Evolutionary conservation across 2,113 vertebrate genomes (phyloP), one percentile per base, ranked within the genome.

Genomic region (Festucalex cinctus): DNA sequence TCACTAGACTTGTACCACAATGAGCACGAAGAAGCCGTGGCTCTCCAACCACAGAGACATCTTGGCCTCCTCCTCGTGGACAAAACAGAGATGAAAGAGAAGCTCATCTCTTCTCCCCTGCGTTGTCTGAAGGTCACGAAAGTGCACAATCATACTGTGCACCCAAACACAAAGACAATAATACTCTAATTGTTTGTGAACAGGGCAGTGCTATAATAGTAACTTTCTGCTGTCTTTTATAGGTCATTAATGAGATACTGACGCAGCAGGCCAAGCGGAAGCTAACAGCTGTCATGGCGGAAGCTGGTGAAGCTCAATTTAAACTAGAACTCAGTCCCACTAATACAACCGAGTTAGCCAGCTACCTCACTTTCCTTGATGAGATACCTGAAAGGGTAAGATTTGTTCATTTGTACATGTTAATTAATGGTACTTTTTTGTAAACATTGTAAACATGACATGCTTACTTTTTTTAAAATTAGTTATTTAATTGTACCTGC

Each of bases 31-130:
- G 90, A 94, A 10, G 89, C 90, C 9, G 12, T 87, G 6, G 86
- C 86, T 51, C 86, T 96, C 65, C 88, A 63, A 41, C 83, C 88
- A 68, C 91, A 80, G 70, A 92, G 83, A 63, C 80, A 89, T 26
- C 80, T 94, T 6, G 95, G 95, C 37, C 76, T 95, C 70, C 83
- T 96, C 69, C 82, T 95, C 14, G 90, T 96, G 46, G 93, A 95
- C 76, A 90, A 91, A 24, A 91, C 89, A 51, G 83, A 82, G 69
- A 84, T 95, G 20, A 94, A 93, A 85, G 81, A 90, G 48, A 93
- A 90, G 58, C 78, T 95, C 19, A 88, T 87, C 61, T 91, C 93
- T 60, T 95, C 93, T 20, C 91, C 92, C 0, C 76, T 91, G 22
- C 73, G 79, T 56, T 93, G 92, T 77, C 85, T 94, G 49, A 89